These are phyloP conservation scores for Armadillidium nasatum DNA, from an alignment of 1,140 invertebrate species.

Conservation along the genomic window DNA sequence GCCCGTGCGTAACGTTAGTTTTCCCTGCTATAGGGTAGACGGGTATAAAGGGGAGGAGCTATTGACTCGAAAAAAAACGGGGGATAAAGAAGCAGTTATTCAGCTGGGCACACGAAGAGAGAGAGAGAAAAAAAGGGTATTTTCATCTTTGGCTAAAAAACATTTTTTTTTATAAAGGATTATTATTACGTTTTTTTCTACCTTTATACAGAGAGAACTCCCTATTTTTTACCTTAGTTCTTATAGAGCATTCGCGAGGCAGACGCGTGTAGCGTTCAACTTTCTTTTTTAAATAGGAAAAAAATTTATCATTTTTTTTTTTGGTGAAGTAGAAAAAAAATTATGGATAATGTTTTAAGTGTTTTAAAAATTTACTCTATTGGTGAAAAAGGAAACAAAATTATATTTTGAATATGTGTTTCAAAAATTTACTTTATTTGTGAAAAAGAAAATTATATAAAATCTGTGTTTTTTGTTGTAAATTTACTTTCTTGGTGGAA, in stretches of 20 bases:
- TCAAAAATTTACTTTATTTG: too few relatives aligned
- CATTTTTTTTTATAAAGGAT: not conserved
- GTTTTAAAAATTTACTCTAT: too few relatives aligned
- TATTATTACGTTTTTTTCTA: not conserved
- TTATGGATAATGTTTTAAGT: too few relatives aligned
- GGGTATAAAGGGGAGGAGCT: not conserved
- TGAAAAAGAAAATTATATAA: too few relatives aligned
- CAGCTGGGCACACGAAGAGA: not conserved
- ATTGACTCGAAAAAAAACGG: not conserved
- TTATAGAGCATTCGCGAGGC: not conserved
- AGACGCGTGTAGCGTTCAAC: not conserved
- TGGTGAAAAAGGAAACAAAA: too few relatives aligned
- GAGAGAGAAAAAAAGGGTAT: not conserved
- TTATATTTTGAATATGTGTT: too few relatives aligned
- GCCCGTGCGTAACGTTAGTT: slow-evolving; percentile 1
- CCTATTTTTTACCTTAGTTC: slow-evolving; percentile 1
- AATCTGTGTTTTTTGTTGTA: too few relatives aligned
- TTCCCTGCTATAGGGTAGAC: not conserved
- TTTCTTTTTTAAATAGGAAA: too few relatives aligned
- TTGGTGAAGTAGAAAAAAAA: too few relatives aligned
- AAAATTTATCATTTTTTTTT: too few relatives aligned
- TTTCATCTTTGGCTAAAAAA: not conserved
- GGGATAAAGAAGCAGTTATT: not conserved
- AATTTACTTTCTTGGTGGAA: too few relatives aligned
- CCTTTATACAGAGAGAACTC: not conserved